phyloP scores from a whole-genome alignment of 2,888 invertebrate genomes.

The Tricholauxania praeusta region DNA sequence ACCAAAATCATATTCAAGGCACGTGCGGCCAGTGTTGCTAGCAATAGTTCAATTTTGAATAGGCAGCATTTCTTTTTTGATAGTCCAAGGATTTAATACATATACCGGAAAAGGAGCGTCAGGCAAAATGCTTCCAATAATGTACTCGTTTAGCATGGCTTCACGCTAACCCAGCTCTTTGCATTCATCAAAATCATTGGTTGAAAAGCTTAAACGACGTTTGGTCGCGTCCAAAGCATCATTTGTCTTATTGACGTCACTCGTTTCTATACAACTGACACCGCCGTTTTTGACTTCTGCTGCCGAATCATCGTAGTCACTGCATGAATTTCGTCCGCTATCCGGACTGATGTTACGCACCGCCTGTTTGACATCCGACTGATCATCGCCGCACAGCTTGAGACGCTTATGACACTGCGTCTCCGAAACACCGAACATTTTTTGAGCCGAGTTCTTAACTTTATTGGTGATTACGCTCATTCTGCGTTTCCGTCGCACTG shows the following conservation, averaged over 20 bases:
- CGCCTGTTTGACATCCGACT: constrained; percentile 35
- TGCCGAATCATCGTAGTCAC: constrained; percentile 52
- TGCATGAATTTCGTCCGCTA: constrained; percentile 65
- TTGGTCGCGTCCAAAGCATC: constrained; percentile 53
- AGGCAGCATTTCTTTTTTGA: no score
- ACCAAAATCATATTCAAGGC: no score
- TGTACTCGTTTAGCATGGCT: background rate
- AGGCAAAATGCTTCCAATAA: background rate
- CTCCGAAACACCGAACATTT: constrained; percentile 43
- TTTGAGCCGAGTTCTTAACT: constrained; percentile 60
- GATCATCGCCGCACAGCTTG: constrained; percentile 26
- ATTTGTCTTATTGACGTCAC: constrained; percentile 32
- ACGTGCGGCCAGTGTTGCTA: no score
- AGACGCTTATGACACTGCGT: background rate
- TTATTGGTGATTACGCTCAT: constrained; percentile 54
- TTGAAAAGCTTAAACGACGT: constrained; percentile 67
- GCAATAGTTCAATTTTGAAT: no score
- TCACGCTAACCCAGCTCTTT: constrained; percentile 68
- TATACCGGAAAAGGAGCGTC: no score
- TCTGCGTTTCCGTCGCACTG: constrained; percentile 63
- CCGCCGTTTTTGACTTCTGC: constrained; percentile 2
- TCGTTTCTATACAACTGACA: background rate
- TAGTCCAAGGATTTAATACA: no score
- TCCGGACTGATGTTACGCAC: constrained; percentile 60
- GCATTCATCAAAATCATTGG: constrained; percentile 81